A percentile compares a stretch with the other conserved stretches of the same genome.
These are phyloP conservation scores for Eubucco bourcierii DNA, from an alignment of 2,113 vertebrate genomes.

Conservation along the genomic window DNA sequence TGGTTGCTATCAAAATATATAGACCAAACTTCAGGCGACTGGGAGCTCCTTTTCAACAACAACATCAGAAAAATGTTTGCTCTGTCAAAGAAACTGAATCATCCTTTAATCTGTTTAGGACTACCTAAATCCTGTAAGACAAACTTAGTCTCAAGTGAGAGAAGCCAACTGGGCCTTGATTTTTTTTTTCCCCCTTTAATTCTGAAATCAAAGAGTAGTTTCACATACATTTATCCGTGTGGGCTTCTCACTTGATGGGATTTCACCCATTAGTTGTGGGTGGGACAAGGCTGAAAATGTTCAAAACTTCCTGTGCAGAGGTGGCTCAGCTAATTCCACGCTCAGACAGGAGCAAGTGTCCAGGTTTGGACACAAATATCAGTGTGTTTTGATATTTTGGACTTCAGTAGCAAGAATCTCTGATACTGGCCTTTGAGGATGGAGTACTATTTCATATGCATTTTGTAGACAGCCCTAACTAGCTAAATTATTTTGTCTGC, in stretches of 20 bases:
- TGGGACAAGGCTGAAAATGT: background rate
- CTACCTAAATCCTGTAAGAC: background rate
- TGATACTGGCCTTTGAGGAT: background rate
- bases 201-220: background rate
- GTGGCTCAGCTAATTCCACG: background rate
- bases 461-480: conserved; percentile 42
- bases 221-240: background rate
- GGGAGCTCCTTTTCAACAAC: background rate
- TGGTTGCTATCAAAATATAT: background rate
- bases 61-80: background rate
- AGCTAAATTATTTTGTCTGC: conserved; percentile 41
- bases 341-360: background rate
- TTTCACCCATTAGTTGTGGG: background rate
- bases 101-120: background rate
- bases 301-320: background rate
- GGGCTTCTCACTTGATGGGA: background rate
- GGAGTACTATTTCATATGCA: background rate
- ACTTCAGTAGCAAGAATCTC: background rate
- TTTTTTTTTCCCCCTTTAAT: background rate
- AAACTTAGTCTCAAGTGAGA: background rate
- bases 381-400: background rate
- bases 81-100: background rate
- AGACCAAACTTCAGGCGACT: background rate
- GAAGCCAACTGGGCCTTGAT: background rate
- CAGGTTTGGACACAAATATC: no score